phyloP scores from a whole-genome alignment of 2,888 invertebrate species.

The Cosmorhoe ocellata region DNA sequence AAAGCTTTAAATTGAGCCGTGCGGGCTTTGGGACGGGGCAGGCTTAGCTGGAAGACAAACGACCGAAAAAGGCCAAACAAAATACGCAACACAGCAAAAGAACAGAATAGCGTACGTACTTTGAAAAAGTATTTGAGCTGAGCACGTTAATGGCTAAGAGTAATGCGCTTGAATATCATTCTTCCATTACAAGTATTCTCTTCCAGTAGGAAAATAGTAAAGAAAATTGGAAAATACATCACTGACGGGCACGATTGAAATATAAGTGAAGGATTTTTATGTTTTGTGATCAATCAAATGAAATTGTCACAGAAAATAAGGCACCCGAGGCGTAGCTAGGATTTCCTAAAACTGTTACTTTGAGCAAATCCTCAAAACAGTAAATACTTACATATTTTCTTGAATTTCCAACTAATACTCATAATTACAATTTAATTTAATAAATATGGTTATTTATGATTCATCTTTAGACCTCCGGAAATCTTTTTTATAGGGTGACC shows the following conservation, averaged over 20 bases:
- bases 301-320: too few relatives aligned
- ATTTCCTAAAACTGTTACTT: too few relatives aligned
- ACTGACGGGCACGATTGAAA: not conserved
- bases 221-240: not conserved
- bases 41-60: constrained; percentile 55
- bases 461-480: too few relatives aligned
- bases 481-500: too few relatives aligned
- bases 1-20: constrained; percentile 56
- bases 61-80: constrained; percentile 49
- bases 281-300: too few relatives aligned
- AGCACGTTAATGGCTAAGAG: constrained; percentile 10
- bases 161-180: constrained; percentile 14
- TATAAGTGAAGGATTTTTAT: too few relatives aligned
- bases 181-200: constrained; percentile 1
- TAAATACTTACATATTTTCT: too few relatives aligned
- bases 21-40: constrained; percentile 45
- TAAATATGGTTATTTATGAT: too few relatives aligned
- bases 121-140: constrained; percentile 14
- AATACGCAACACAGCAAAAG: constrained; percentile 26
- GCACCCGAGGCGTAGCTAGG: too few relatives aligned
- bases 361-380: too few relatives aligned
- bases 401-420: too few relatives aligned
- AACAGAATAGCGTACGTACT: constrained; percentile 16
- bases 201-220: not conserved
- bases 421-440: too few relatives aligned